Base-by-base conservation (phyloP, 2,888 invertebrate genomes). In the Crocallis elinguaria region DNA sequence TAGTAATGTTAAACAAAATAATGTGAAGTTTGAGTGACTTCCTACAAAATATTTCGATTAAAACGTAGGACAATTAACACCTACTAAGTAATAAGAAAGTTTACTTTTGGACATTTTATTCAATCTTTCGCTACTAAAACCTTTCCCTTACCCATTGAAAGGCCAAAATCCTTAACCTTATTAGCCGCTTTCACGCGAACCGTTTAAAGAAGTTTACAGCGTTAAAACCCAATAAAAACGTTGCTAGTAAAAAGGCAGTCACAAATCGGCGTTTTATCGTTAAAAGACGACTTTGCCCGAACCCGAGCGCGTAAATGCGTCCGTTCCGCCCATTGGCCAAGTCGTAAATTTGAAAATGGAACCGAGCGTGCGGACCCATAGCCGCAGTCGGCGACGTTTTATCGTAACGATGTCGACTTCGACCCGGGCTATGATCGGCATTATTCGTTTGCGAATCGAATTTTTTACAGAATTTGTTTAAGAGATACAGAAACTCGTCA, bases 301-400 rank as follows among this genome's bases (percentile, higher is more conserved):
- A 9, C 44, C 30, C 12, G 32, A 5, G 17, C 53, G 59, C 60
- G 60, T 57, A 68, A 70, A 71, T 66, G 51, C 51, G 39, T 41
- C 41, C 64, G 71, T 65, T 60, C 65, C 67, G 68, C 67, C 62
- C 68, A 67, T 67, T 69, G 70, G 66, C 64, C 62, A 60, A 57
- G 55, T 73, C 78, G 74, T 81, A 81, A 81, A 81, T 82, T 78
- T 72, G 69, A 72, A 76, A 80, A 77, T 73, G 71, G 76, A 52
- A 52, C 45, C 21, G 21, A 45, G 35, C 45, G 67, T 67, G 64
- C 52, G 62, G 64, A 65, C 74, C 78, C 70, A 73, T 72, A 62
- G 64, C 57, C 54, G 50, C 38, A 57, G 48, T 48, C 32, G 43
- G 13, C 12, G 64, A 45, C 39, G 45, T 42, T 41, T 54, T 49